Evolutionary conservation across 2,888 invertebrate species (phyloP).

Genomic region (Herminia tarsipennalis): DNA sequence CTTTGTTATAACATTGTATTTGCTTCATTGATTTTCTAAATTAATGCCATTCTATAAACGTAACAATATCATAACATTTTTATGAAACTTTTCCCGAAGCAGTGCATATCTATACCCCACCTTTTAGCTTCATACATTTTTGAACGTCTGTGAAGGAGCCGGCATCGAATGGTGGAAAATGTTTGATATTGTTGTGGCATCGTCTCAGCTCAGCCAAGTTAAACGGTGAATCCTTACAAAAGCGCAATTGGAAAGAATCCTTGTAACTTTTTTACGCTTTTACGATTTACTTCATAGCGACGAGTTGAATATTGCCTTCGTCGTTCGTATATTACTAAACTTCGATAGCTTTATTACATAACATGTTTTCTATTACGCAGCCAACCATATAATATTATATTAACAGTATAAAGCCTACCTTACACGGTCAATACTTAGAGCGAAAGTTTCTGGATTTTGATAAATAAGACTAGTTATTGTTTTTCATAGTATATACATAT

Average conservation of each 20-base stretch:
- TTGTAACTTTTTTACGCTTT: constrained; percentile 61
- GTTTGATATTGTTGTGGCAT: constrained; percentile 60
- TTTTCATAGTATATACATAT: too few relatives aligned
- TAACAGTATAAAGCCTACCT: too few relatives aligned
- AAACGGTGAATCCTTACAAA: constrained; percentile 70
- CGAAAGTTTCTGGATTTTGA: too few relatives aligned
- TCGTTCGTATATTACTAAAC: constrained; percentile 3
- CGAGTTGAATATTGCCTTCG: constrained; percentile 12
- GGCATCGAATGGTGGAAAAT: constrained; percentile 41
- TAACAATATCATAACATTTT: too few relatives aligned
- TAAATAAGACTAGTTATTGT: too few relatives aligned
- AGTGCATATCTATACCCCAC: too few relatives aligned
- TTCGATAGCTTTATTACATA: not conserved
- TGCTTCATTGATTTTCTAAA: too few relatives aligned
- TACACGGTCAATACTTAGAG: too few relatives aligned
- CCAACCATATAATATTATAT: too few relatives aligned
- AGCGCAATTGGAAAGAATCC: constrained; percentile 76
- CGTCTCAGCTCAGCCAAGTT: constrained; percentile 50
- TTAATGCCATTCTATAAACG: too few relatives aligned
- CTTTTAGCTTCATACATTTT: too few relatives aligned
- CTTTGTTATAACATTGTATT: constrained; percentile 5
- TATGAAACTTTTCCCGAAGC: too few relatives aligned
- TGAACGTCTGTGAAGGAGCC: constrained; percentile 20
- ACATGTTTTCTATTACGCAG: not conserved
- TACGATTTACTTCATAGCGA: constrained; percentile 36